These are phyloP conservation scores for Brenthis ino DNA, from an alignment of 2,888 invertebrate genomes.

Conservation along the genomic window DNA sequence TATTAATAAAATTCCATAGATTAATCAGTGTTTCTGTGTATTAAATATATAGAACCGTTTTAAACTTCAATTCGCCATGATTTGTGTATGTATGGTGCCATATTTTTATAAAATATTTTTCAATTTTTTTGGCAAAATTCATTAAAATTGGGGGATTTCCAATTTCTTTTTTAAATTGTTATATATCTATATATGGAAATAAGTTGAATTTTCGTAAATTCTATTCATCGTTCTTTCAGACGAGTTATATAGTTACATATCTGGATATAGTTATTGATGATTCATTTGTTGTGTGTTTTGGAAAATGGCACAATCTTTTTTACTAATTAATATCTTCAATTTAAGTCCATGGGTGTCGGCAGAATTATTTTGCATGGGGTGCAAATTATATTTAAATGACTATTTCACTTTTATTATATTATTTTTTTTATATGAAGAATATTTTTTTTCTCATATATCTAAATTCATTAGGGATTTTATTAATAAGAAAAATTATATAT, in stretches of 20 bases:
- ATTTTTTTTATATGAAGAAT: too few relatives aligned
- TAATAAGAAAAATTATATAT: background rate
- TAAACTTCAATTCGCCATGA: constrained; percentile 27
- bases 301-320: too few relatives aligned
- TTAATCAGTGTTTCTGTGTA: constrained; percentile 19
- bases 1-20: constrained; percentile 28
- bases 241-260: constrained; percentile 30
- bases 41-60: constrained; percentile 4
- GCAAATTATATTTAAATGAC: too few relatives aligned
- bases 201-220: constrained; percentile 24
- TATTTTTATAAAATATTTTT: constrained; percentile 26
- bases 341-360: too few relatives aligned
- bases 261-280: constrained; percentile 17
- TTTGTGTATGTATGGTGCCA: constrained; percentile 21
- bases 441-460: too few relatives aligned
- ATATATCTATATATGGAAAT: constrained; percentile 13
- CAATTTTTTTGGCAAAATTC: background rate
- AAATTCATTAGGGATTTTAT: too few relatives aligned
- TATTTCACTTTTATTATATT: too few relatives aligned
- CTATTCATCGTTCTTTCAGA: constrained; percentile 27
- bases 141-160: constrained; percentile 8
- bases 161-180: constrained; percentile 9
- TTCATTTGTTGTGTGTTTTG: background rate
- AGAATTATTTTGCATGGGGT: too few relatives aligned
- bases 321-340: too few relatives aligned